Conservation (phyloP, 2,113 vertebrate genomes). For the Panthera leo region DNA sequence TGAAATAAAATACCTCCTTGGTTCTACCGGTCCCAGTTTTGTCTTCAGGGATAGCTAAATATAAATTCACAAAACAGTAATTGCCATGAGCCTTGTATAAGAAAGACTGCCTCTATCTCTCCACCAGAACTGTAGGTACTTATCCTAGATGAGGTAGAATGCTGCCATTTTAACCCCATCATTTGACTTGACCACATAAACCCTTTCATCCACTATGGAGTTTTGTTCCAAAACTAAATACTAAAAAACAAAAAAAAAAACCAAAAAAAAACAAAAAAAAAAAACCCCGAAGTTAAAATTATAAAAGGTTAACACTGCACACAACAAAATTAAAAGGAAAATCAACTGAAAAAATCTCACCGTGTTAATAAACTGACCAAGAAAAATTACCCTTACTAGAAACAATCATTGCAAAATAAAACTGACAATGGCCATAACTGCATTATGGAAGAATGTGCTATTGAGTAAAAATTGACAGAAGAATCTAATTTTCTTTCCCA, state of each 20-base stretch:
- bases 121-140: not conserved
- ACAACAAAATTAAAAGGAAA: constrained; percentile 60
- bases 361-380: constrained; percentile 26
- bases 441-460: not conserved
- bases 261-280: not conserved
- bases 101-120: not conserved
- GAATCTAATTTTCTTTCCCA: constrained; percentile 38
- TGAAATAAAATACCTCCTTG: not conserved
- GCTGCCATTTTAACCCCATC: not conserved
- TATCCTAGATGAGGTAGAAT: not conserved
- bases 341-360: constrained; percentile 17
- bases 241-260: not conserved
- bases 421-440: constrained; percentile 21
- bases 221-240: constrained; percentile 51
- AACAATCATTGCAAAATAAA: constrained; percentile 50
- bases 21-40: not conserved
- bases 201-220: not conserved
- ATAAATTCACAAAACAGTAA: constrained; percentile 23
- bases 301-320: not conserved
- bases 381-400: constrained; percentile 42
- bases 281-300: not conserved
- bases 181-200: not conserved
- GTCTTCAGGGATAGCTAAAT: constrained; percentile 20
- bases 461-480: constrained; percentile 59
- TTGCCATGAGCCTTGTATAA: not conserved